Conservation (phyloP, 2,113 vertebrate species). For the Morone saxatilis region DNA sequence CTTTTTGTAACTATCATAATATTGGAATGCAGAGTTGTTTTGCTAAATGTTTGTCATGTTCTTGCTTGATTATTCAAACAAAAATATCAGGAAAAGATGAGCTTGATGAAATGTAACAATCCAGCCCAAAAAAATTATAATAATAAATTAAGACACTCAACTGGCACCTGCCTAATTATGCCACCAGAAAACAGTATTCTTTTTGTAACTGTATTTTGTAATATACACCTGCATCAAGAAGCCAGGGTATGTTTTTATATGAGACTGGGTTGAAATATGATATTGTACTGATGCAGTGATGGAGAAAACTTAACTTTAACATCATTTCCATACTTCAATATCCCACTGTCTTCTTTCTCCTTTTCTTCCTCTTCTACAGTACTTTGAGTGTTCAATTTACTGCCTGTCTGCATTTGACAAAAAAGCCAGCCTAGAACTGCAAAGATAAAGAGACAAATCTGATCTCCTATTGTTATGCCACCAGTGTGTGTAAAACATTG, state of each 20-base stretch:
- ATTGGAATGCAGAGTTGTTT: not conserved
- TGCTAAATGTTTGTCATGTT: constrained; percentile 5
- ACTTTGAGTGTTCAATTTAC: constrained; percentile 60
- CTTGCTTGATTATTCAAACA: not conserved
- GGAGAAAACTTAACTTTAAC: constrained; percentile 6
- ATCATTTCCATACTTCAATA: constrained; percentile 1
- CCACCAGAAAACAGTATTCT: not conserved
- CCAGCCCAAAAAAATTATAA: not conserved
- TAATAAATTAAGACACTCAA: not conserved
- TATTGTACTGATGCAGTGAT: constrained; percentile 4
- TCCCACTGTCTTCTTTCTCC: constrained; percentile 17
- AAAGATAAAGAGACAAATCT: constrained; percentile 59
- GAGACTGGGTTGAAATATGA: not conserved
- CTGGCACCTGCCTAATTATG: not conserved
- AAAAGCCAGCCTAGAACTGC: constrained; percentile 40
- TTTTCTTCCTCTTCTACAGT: constrained; percentile 17
- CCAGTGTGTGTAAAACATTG: constrained; percentile 54
- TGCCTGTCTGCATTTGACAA: constrained; percentile 65
- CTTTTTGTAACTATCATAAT: not conserved
- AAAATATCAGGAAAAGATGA: not conserved
- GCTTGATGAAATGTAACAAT: constrained; percentile 13
- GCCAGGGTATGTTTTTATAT: no score
- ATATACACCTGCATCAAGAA: constrained; percentile 6
- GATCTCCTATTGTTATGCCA: constrained; percentile 38
- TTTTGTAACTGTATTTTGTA: not conserved